These are phyloP conservation scores for Slavum lentiscoides DNA, from an alignment of 2,888 invertebrate genomes.

Conservation along the genomic window DNA sequence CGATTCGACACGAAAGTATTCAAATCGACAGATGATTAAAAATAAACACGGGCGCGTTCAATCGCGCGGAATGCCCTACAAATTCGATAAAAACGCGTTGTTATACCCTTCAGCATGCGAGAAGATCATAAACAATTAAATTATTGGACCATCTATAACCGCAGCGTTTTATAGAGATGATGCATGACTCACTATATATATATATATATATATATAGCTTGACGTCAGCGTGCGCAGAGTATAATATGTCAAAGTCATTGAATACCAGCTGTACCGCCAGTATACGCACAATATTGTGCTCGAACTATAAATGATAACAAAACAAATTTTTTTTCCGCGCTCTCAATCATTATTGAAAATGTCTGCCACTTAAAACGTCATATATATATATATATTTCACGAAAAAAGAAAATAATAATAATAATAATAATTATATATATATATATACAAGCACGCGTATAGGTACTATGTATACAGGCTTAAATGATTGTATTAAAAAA, in stretches of 20 bases:
- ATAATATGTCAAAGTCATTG: conserved; percentile 40
- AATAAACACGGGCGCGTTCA: neutral
- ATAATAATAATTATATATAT: neutral
- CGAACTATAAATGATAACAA: conserved; percentile 33
- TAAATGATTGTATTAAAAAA: conserved; percentile 8
- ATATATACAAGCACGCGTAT: neutral
- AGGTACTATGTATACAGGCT: neutral
- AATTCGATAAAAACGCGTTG: neutral
- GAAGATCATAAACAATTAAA: conserved; percentile 35
- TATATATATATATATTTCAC: conserved; percentile 1
- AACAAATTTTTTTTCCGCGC: conserved; percentile 23
- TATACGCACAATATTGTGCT: conserved; percentile 16
- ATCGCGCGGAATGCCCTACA: conserved; percentile 1
- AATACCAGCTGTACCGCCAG: conserved; percentile 31
- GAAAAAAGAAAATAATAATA: neutral
- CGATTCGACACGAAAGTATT: neutral
- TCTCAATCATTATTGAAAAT: conserved; percentile 52
- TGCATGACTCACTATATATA: neutral
- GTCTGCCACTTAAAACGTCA: conserved; percentile 50
- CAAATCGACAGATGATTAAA: neutral
- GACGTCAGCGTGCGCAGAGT: conserved; percentile 11
- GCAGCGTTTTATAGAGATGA: neutral
- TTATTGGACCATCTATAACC: conserved; percentile 9
- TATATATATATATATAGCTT: neutral
- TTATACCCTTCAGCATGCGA: neutral